Base-by-base conservation (phyloP, 2,113 vertebrate species). In the Semnornis frantzii region DNA sequence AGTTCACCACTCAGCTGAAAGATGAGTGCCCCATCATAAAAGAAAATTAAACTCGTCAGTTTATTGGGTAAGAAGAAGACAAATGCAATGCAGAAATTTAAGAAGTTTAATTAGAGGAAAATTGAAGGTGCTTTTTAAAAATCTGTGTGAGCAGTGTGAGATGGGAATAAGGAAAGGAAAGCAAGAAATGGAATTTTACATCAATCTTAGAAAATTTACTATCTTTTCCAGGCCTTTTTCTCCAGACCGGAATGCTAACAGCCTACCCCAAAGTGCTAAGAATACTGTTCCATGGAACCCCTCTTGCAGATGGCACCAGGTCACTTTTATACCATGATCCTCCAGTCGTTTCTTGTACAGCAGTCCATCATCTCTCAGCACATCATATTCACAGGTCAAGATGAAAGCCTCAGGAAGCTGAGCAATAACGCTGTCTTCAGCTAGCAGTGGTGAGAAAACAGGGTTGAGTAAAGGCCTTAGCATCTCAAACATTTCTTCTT, bases 281-380 rank as follows among this genome's bases (percentile, higher is more conserved):
- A 98, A 27, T 27, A 97, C n/a, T 16, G 23, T 74, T 10, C 98
- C 98, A 21, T 98, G 98, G 87, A 98, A 98, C 39, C 98, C 98
- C 33, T 98, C 97, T n/a, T 95, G 55, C 50, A 98, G 52, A 6
- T 99, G 97, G 63, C 96, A 94, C 97, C 98, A 98, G 20, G 94
- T 97, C 77, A 99, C 98, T 2, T 95, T 96, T 74, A 97, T 87
- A 3, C 97, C 96, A 2, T 97, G 92, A 59, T 98, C 98, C 85
- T 98, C 97, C 69, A 98, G 94, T 11, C 97, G 79, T 80, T 98
- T 98, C 89, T 97, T 98, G 84, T 98, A 98, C 28, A 98, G 95
- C 58, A 98, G 85, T 44, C 97, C 97, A 9, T 99, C 98, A 52
- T 99, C 98, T 42, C 97, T 97, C 60, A 98, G 94, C 59, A 98